A percentile compares a stretch with the other conserved stretches of the same genome.
phyloP scores from a whole-genome alignment of 92 coral and sea anemone species.

The Epizoanthus illoricatus region DNA sequence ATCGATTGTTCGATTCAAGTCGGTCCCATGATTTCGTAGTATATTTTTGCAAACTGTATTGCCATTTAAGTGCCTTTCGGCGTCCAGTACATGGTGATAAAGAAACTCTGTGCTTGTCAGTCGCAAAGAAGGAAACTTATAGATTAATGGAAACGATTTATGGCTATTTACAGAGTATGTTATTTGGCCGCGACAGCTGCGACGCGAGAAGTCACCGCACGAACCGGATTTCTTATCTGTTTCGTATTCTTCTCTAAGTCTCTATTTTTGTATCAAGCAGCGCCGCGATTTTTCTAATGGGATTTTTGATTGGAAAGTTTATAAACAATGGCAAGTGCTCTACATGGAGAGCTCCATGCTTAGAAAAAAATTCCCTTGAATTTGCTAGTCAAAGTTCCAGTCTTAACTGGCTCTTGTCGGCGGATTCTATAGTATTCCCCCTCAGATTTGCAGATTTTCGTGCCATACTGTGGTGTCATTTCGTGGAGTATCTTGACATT shows the following conservation, averaged over 20 bases:
- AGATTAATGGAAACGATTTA: conserved; percentile 9
- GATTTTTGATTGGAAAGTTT: conserved; percentile 36
- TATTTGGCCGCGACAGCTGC: conserved; percentile 14
- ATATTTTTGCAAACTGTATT: conserved; percentile 5
- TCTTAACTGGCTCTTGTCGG: conserved; percentile 9
- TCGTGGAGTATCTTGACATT: not conserved
- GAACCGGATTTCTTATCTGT: conserved; percentile 22
- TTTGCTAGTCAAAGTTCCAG: not conserved
- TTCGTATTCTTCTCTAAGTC: conserved; percentile 21
- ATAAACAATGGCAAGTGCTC: conserved; percentile 31
- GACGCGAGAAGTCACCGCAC: conserved; percentile 1
- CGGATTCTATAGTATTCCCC: not conserved
- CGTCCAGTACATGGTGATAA: not conserved
- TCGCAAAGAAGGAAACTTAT: not conserved
- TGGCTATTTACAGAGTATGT: not conserved
- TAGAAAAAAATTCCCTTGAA: conserved; percentile 5
- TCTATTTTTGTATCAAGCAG: conserved; percentile 43
- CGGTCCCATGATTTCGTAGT: not conserved
- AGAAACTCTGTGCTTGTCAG: not conserved
- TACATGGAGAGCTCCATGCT: not conserved
- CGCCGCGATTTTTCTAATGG: conserved; percentile 44
- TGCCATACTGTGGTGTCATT: not conserved
- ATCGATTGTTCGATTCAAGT: conserved; percentile 24
- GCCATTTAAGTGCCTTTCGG: not conserved
- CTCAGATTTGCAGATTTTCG: not conserved